Evolutionary conservation across 2,797 vertebrate genomes (phyloP).

Genomic region (Phrynocephalus guinanensis): DNA sequence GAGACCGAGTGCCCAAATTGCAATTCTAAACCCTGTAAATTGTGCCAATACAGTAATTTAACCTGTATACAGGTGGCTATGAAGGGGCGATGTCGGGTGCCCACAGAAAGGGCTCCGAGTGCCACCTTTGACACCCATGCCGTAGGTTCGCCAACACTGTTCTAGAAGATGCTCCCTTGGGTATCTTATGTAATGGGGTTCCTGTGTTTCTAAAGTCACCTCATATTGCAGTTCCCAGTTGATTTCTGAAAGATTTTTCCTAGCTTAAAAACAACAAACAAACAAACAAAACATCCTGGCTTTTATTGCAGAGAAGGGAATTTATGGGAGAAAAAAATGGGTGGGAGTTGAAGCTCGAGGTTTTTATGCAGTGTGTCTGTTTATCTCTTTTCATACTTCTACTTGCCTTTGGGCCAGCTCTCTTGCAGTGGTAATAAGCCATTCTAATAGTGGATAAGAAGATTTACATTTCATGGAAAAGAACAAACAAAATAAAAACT

Average conservation of each 20-base stretch:
- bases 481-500: conserved; percentile 65
- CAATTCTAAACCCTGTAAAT: too few relatives aligned
- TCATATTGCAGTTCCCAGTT: conserved; percentile 10
- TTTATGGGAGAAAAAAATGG: conserved; percentile 6
- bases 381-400: conserved; percentile 29
- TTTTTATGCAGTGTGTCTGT: conserved; percentile 30
- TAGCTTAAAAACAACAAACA: neutral
- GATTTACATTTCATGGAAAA: conserved; percentile 54
- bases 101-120: too few relatives aligned
- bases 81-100: too few relatives aligned
- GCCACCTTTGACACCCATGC: too few relatives aligned
- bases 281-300: neutral
- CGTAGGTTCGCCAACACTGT: too few relatives aligned
- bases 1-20: too few relatives aligned
- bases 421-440: conserved; percentile 18
- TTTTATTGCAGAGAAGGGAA: conserved; percentile 35
- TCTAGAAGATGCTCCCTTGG: neutral
- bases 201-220: conserved; percentile 42
- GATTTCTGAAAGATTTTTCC: conserved; percentile 28
- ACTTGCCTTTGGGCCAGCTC: conserved; percentile 19
- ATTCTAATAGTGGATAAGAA: conserved; percentile 39
- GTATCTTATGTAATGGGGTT: neutral
- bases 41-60: too few relatives aligned
- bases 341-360: conserved; percentile 4
- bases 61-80: too few relatives aligned